Evolutionary conservation across 1,140 invertebrate genomes (phyloP), one percentile per base, ranked within the genome.

Genomic region (Globodera rostochiensis): DNA sequence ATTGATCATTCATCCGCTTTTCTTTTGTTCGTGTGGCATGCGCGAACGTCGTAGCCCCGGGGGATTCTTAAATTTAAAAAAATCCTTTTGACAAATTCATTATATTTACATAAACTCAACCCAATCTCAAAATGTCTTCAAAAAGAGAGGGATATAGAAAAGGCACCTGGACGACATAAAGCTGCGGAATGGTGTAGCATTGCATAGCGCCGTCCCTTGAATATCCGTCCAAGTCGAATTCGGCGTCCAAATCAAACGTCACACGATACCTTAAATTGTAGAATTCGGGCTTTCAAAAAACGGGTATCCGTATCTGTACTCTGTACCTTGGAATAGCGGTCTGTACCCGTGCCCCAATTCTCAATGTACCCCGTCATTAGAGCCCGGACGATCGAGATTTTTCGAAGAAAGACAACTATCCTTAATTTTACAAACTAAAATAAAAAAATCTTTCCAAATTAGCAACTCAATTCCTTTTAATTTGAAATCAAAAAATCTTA

Each of bases 131-230:
- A 9, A 53, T 9, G 1, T 53, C 7, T 9, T 13, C 50, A 13
- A 53, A 9, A 53, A 9, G 11, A 53, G 50, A 53, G 7, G 11
- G 50, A 53, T 13, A 53, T 9, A 1, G n/a, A 71, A 71, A 71
- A 71, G 11, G 11, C 13, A 71, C 69, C 46, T 71, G 69, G 36
- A 71, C 69, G n/a, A 71, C 69, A 71, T 36, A 71, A 9, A 71
- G 21, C 69, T 71, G 69, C 5, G 69, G 69, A 71, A 71, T 71
- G 69, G 36, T 45, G 25, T 71, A 47, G 19, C 8, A 11, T 45
- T 71, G 36, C 25, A 71, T 6, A 15, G 25, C 36, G 8, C 11
- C 69, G 19, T 71, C n/a, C n/a, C 36, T 36, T 6, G 9, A 11
- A 4, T 69, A 19, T 45, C 36, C 25, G 36, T 71, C 19, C 69